Percentiles rank a stretch among this genome's conserved stretches.
Evolutionary conservation across 2,113 vertebrate genomes (phyloP).

Genomic region (Eira barbara): DNA sequence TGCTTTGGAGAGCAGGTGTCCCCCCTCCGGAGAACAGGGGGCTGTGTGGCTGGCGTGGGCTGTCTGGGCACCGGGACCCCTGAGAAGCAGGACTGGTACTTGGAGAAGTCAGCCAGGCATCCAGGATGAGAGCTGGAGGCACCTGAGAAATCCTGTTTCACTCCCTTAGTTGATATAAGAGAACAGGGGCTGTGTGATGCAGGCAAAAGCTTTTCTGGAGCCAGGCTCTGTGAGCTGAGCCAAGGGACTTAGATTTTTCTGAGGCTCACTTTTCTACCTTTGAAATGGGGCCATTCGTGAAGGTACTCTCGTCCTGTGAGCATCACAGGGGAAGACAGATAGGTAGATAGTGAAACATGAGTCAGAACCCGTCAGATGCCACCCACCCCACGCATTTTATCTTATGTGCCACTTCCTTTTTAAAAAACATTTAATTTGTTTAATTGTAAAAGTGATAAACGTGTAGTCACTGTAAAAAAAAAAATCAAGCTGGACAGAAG

Average conservation of each 20-base stretch:
- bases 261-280: neutral
- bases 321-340: neutral
- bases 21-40: rapidly evolving
- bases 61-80: neutral
- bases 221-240: neutral
- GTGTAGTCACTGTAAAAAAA: neutral
- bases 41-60: rapidly evolving
- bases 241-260: neutral
- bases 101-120: neutral
- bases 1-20: neutral
- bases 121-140: neutral
- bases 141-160: neutral
- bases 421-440: neutral
- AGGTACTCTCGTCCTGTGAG: neutral
- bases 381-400: neutral
- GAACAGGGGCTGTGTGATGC: neutral
- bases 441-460: neutral
- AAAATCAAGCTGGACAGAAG: neutral
- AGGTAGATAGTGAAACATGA: neutral
- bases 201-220: neutral
- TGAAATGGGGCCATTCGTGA: neutral
- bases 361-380: neutral
- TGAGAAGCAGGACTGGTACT: neutral
- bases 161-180: neutral
- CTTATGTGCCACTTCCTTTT: neutral